Evolutionary conservation across 2,797 vertebrate species (phyloP).

Genomic region (Sebastes kiyomatsui): DNA sequence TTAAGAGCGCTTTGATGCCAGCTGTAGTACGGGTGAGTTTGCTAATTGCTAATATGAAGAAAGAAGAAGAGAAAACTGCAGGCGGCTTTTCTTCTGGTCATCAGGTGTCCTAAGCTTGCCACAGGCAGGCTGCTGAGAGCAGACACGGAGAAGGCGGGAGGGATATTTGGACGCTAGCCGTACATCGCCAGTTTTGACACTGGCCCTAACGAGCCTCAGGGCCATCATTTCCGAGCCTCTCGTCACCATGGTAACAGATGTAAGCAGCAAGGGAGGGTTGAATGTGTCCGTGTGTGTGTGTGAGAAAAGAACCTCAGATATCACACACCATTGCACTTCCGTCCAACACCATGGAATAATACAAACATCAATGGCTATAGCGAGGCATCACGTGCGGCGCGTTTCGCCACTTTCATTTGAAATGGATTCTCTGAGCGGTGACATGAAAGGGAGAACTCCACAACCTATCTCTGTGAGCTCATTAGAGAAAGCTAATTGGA

Average conservation of each 20-base stretch:
- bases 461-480: constrained; percentile 45
- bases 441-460: constrained; percentile 52
- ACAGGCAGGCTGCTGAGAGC: background rate
- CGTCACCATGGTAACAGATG: constrained; percentile 70
- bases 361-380: constrained; percentile 33
- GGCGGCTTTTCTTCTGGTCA: constrained; percentile 13
- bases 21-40: constrained; percentile 35
- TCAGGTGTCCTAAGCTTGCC: constrained; percentile 20
- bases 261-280: constrained; percentile 31
- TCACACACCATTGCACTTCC: constrained; percentile 7
- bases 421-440: constrained; percentile 44
- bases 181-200: constrained; percentile 57
- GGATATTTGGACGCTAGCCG: constrained; percentile 27
- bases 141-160: constrained; percentile 1
- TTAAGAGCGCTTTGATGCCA: constrained; percentile 56
- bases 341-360: constrained; percentile 30
- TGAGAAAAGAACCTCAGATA: constrained; percentile 10
- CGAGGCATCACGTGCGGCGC: background rate
- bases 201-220: constrained; percentile 65
- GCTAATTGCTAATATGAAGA: constrained; percentile 42
- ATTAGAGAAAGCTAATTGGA: constrained; percentile 70
- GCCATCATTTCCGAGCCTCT: constrained; percentile 47
- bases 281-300: constrained; percentile 19
- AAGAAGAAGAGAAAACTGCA: background rate
- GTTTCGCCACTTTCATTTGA: constrained; percentile 30